A percentile compares a stretch with the other conserved stretches of the same genome.
These are phyloP conservation scores for Molanna angustata DNA, from an alignment of 2,888 invertebrate species.

Conservation along the genomic window DNA sequence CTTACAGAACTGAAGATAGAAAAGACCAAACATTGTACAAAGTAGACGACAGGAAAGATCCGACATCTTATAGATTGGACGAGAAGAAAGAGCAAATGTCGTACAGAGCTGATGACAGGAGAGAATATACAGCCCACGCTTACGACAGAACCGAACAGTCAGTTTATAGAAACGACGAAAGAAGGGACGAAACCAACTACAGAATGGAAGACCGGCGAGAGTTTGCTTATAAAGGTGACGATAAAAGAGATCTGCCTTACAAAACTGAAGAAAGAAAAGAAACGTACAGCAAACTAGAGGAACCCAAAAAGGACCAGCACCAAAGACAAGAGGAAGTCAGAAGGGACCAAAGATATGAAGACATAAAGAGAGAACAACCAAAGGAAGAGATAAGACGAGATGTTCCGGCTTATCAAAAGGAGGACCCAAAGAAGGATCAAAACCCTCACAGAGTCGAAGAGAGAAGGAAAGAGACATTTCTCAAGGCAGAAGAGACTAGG, in stretches of 20 bases:
- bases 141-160: too few relatives aligned
- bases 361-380: too few relatives aligned
- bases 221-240: not conserved
- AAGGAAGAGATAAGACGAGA: conserved; percentile 7
- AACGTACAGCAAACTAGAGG: not conserved
- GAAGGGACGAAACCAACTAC: not conserved
- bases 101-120: conserved; percentile 12
- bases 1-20: conserved; percentile 16
- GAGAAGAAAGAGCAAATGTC: conserved; percentile 2
- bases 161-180: conserved; percentile 10
- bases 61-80: conserved; percentile 6
- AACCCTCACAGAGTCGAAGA: not conserved
- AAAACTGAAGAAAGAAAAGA: not conserved
- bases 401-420: not conserved
- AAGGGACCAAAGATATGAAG: not conserved
- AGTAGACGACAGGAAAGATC: conserved; percentile 4
- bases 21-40: not conserved
- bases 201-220: not conserved
- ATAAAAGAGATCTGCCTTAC: not conserved
- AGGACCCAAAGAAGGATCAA: conserved; percentile 1
- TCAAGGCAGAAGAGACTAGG: not conserved
- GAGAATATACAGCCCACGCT: too few relatives aligned
- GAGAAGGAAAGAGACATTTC: not conserved
- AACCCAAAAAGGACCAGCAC: not conserved
- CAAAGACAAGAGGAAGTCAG: conserved; percentile 2